Evolutionary conservation across 2,797 vertebrate species (phyloP), one percentile per base, ranked within the genome.

Genomic region (Megaceryle alcyon): DNA sequence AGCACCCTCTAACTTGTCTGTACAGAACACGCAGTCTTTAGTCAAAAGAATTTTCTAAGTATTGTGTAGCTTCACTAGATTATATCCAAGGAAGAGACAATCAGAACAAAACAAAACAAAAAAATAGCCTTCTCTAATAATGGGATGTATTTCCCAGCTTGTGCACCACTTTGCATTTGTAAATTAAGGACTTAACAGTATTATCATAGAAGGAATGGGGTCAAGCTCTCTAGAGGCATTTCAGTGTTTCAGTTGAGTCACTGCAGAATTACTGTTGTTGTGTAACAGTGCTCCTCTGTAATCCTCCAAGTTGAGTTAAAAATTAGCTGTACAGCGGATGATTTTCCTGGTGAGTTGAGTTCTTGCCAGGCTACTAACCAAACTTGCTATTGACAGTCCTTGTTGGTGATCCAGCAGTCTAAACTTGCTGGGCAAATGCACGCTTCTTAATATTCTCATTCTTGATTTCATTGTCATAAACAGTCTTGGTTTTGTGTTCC

Each of bases 401-500:
- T 66, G 13, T 5, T 69, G 73, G 57, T 65, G 59, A 54, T 61
- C 26, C 35, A 3, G 21, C 20, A 63, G 25, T 28, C 57, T 65
- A 4, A 77, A 37, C 37, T 69, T 3, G 1, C 5, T 25, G 79
- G 53, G 17, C 53, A 85, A 11, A 8, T 10, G 3, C 63, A 10
- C 1, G 0, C 14, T 68, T 35, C 8, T 48, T 29, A 41, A 29
- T 3, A 7, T 78, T 48, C 57, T 85, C 28, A 6, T 18, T 29
- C 10, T 39, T 61, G 20, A 3, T 43, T 63, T 21, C 4, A 0
- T 15, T 57, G 72, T 60, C 33, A 28, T 35, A 57, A 39, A 16
- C 57, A 61, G 44, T 65, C 48, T 90, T 89, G 3, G 79, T 73
- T 95, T n/a, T 94, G 71, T 92, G 70, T 83, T 41, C 66, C 78